Evolutionary conservation across 2,113 vertebrate genomes (phyloP), one percentile per base, ranked within the genome.

Genomic region (Tamias sibiricus): DNA sequence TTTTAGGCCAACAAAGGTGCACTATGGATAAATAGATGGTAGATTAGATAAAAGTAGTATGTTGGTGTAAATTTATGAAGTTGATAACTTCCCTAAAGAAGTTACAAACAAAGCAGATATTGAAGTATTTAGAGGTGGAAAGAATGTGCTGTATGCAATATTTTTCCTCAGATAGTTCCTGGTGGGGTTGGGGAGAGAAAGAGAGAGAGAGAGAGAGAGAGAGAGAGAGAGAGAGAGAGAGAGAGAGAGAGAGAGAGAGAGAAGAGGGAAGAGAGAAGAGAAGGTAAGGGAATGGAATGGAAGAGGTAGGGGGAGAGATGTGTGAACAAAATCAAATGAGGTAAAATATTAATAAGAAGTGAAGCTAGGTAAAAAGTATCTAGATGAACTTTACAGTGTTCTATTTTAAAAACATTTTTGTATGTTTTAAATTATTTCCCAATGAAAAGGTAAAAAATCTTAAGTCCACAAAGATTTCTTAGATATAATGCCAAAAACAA

Each of bases 401-500:
- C 47, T 35, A 52, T 52, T 59, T 87, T 94, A 71, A 44, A 37
- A 97, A 69, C 32, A 77, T 82, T 93, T 87, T 52, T 79, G 17
- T 40, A 59, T 83, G 12, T n/a, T 87, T 87, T 22, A 90, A 92
- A 64, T 64, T 71, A 72, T 68, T 93, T 72, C 86, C 57, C 87
- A 82, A 71, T 83, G 75, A 81, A 92, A 90, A 30, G 3, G 20
- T 74, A n/a, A 52, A 76, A 66, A 54, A 57, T 49, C 3, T 49
- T 54, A 74, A 83, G 22, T 87, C 49, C 22, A 49, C 81, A 89
- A 68, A 80, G 9, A 49, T 85, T 59, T 97, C 44, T 94, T 62
- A 66, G 47, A 42, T 62, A 76, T 1, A 86, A 20, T 62, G 19
- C 26, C 40, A 30, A 81, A 91, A 94, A 24, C 20, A 40, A 11